A percentile compares a stretch with the other conserved stretches of the same genome.
Conservation (phyloP, 2,888 invertebrate species). For the Oscheius sp. region DNA sequence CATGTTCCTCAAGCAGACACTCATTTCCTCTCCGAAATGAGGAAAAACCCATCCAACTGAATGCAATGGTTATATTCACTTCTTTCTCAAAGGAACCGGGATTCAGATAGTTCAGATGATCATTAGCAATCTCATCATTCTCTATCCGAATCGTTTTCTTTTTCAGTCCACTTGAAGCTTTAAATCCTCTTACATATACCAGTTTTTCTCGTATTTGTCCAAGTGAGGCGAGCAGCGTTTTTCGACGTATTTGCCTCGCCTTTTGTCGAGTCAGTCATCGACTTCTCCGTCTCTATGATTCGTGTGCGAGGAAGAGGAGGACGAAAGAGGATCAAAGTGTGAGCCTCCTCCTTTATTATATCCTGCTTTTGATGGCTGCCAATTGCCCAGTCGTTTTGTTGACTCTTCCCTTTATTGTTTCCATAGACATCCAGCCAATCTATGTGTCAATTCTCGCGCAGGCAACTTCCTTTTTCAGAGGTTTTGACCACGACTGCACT, state of each 20-base stretch:
- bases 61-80: no score
- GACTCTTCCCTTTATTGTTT: background rate
- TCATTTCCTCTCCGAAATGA: no score
- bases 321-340: constrained; percentile 14
- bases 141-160: no score
- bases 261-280: constrained; percentile 24
- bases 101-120: no score
- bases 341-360: background rate
- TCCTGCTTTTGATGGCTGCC: background rate
- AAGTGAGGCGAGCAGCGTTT: constrained; percentile 22
- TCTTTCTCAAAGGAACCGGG: no score
- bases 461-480: no score
- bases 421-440: background rate
- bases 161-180: no score
- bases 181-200: no score
- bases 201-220: constrained; percentile 29
- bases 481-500: constrained; percentile 69
- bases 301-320: background rate
- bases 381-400: background rate
- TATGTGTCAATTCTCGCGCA: no score
- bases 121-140: no score
- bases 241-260: constrained; percentile 23
- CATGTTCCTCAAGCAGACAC: no score
- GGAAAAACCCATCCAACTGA: no score
- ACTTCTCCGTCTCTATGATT: constrained; percentile 10